Percentiles rank a stretch among this genome's conserved stretches.
These are phyloP conservation scores for Ptychoptera contaminata DNA, from an alignment of 2,888 invertebrate species.

Conservation along the genomic window DNA sequence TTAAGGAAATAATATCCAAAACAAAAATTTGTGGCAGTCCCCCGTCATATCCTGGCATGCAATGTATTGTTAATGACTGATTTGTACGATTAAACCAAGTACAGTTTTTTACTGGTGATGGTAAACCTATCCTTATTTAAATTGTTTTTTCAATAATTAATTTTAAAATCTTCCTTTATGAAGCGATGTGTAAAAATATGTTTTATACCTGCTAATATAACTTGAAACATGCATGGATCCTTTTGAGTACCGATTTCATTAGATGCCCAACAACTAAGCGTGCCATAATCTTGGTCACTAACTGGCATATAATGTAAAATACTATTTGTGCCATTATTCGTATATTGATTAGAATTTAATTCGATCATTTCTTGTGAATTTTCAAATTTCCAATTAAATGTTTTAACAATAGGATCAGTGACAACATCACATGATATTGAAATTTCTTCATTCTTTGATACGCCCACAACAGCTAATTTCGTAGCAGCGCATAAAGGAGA, in stretches of 20 bases:
- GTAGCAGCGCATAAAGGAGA: slow-evolving; percentile 57
- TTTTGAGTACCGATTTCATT: slow-evolving; percentile 72
- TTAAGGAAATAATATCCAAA: slow-evolving; percentile 6
- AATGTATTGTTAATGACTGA: slow-evolving; percentile 6
- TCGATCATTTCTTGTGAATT: slow-evolving; percentile 7
- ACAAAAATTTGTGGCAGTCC: slow-evolving; percentile 7
- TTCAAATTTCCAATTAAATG: slow-evolving; percentile 9
- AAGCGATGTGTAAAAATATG: too few relatives aligned
- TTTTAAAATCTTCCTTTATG: too few relatives aligned
- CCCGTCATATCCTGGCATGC: slow-evolving; percentile 7
- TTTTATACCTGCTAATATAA: slow-evolving; percentile 65
- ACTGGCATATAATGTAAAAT: slow-evolving; percentile 30
- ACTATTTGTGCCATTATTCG: slow-evolving; percentile 7
- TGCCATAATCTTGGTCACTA: slow-evolving; percentile 64
- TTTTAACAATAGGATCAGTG: slow-evolving; percentile 58
- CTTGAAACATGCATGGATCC: slow-evolving; percentile 74
- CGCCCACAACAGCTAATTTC: slow-evolving; percentile 59
- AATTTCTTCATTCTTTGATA: slow-evolving; percentile 61
- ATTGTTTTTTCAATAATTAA: too few relatives aligned
- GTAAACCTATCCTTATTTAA: slow-evolving; percentile 6
- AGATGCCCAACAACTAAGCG: slow-evolving; percentile 70
- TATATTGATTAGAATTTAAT: slow-evolving; percentile 4
- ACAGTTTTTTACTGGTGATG: slow-evolving; percentile 7
- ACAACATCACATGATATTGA: slow-evolving; percentile 70
- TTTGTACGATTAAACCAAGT: slow-evolving; percentile 7